A percentile compares a stretch with the other conserved stretches of the same genome.
phyloP scores from a whole-genome alignment of 2,113 vertebrate species.

The Rattus rattus region DNA sequence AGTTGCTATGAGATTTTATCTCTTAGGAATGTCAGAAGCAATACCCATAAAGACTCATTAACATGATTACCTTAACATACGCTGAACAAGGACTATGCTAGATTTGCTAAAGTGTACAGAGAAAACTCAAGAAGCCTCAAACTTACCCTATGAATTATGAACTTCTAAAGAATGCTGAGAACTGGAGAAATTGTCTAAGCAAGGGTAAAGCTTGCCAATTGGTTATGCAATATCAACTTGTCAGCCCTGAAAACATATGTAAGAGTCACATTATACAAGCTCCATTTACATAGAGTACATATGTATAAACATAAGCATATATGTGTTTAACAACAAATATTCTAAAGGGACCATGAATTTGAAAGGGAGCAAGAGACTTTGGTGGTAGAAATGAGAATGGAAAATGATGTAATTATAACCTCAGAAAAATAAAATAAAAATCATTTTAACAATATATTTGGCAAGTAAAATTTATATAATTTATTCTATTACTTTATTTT shows the following conservation, averaged over 20 bases:
- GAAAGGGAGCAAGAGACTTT: background rate
- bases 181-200: background rate
- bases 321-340: background rate
- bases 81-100: too few relatives aligned
- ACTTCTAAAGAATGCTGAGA: background rate
- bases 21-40: background rate
- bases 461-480: background rate
- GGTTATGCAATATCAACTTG: background rate
- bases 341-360: background rate
- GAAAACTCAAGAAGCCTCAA: background rate
- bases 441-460: background rate
- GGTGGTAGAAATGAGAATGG: background rate
- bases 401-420: background rate
- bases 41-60: background rate
- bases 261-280: too few relatives aligned
- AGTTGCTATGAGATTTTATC: background rate
- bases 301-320: too few relatives aligned
- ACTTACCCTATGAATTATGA: too few relatives aligned
- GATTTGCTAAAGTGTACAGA: too few relatives aligned
- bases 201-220: background rate
- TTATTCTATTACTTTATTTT: background rate
- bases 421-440: background rate
- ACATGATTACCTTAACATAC: too few relatives aligned
- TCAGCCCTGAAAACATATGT: background rate
- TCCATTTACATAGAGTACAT: background rate